phyloP scores from a whole-genome alignment of 2,113 vertebrate genomes.

The Vicugna pacos region DNA sequence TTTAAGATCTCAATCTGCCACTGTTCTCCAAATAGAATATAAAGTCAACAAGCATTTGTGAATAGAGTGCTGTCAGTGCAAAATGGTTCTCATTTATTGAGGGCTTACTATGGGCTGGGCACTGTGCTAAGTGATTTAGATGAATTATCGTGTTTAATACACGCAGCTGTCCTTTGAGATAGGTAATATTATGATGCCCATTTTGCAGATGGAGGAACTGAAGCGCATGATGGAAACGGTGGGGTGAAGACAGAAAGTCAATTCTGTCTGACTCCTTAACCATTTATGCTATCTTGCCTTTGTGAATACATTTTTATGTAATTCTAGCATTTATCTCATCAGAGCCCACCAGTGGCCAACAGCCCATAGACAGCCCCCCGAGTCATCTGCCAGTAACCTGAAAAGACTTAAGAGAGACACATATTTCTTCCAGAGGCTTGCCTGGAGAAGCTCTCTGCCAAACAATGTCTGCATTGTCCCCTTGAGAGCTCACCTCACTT shows the following conservation, averaged over 20 bases:
- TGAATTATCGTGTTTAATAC: constrained; percentile 8
- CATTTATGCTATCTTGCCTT: not conserved
- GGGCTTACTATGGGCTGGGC: constrained; percentile 13
- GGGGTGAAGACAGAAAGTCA: not conserved
- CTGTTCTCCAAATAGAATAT: constrained; percentile 44
- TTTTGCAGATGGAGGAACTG: constrained; percentile 47
- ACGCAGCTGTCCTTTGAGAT: not conserved
- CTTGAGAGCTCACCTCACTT: not conserved
- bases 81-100: constrained; percentile 34
- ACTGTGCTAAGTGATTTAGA: not conserved
- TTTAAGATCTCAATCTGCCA: constrained; percentile 48
- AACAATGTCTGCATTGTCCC: not conserved
- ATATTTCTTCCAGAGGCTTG: not conserved
- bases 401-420: not conserved
- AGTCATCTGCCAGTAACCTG: constrained; percentile 33
- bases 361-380: not conserved
- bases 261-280: constrained; percentile 12
- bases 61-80: not conserved
- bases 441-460: constrained; percentile 20
- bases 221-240: constrained; percentile 40
- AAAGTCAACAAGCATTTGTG: constrained; percentile 24
- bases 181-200: not conserved
- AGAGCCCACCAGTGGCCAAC: not conserved
- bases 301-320: constrained; percentile 29
- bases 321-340: constrained; percentile 16